These are phyloP conservation scores for Epinephelus lanceolatus DNA, from an alignment of 2,113 vertebrate species.

Conservation along the genomic window DNA sequence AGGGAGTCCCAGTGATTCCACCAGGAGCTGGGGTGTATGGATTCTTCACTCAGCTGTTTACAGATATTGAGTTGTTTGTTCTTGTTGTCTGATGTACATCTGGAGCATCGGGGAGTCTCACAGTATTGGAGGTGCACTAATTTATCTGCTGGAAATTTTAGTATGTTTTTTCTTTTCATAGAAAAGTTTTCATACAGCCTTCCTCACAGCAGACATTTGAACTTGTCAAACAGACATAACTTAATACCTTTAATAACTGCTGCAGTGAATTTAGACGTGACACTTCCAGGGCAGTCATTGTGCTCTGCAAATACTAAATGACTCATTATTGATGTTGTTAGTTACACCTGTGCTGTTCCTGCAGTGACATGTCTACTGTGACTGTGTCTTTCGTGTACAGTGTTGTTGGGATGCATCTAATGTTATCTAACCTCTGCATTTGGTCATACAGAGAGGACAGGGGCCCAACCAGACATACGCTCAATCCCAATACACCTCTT, in stretches of 20 bases:
- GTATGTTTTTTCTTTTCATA: background rate
- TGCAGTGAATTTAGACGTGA: background rate
- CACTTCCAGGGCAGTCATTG: background rate
- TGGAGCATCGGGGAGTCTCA: background rate
- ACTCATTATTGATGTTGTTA: background rate
- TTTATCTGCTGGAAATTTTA: background rate
- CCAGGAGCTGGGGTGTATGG: background rate
- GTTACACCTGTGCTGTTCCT: background rate
- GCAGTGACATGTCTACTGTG: background rate
- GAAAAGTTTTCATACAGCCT: background rate
- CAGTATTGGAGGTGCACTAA: background rate
- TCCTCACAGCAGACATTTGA: background rate
- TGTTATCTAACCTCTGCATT: background rate
- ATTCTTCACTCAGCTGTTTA: conserved; percentile 11
- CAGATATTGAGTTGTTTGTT: conserved; percentile 19
- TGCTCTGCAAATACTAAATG: background rate
- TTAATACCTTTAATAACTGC: background rate
- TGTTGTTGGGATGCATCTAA: background rate
- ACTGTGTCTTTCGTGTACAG: background rate
- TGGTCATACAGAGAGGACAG: background rate
- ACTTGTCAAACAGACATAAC: background rate
- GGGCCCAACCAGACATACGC: too few species aligned
- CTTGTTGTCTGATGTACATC: conserved; percentile 8
- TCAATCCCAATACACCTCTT: too few species aligned
- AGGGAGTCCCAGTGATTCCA: conserved; percentile 5